Conservation (phyloP, 2,888 invertebrate genomes). For the Horisme vitalbata region DNA sequence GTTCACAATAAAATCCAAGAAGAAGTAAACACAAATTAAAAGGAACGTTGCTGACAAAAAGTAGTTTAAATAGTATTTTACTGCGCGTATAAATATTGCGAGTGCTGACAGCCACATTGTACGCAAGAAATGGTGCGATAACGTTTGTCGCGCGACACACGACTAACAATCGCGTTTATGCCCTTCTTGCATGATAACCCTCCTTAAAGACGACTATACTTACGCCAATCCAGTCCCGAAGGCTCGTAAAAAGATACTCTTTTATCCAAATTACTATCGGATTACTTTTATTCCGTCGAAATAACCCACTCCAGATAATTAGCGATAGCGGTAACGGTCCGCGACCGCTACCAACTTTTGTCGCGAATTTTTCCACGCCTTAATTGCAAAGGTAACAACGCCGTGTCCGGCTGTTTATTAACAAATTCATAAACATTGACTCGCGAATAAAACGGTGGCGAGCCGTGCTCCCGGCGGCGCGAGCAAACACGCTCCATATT, state of each 20-base stretch:
- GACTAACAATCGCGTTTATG: conserved; percentile 62
- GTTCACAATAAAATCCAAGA: not conserved
- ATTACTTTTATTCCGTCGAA: conserved; percentile 64
- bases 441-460: conserved; percentile 67
- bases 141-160: conserved; percentile 55
- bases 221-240: conserved; percentile 58
- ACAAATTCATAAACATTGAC: conserved; percentile 80
- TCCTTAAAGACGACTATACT: conserved; percentile 59
- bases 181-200: conserved; percentile 66
- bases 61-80: conserved; percentile 2
- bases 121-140: conserved; percentile 49
- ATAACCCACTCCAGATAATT: conserved; percentile 67
- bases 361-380: conserved; percentile 44
- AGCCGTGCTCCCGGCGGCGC: conserved; percentile 59
- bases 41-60: conserved; percentile 7
- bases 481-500: conserved; percentile 74
- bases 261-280: conserved; percentile 69
- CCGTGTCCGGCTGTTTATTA: conserved; percentile 66
- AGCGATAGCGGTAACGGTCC: conserved; percentile 54
- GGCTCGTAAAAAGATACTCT: conserved; percentile 63
- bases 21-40: conserved; percentile 4
- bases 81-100: conserved; percentile 9
- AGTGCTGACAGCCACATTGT: conserved; percentile 36
- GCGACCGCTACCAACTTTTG: conserved; percentile 49
- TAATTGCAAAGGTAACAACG: conserved; percentile 65